Evolutionary conservation across 2,797 vertebrate genomes (phyloP).

Genomic region (Eidolon dupreanum): DNA sequence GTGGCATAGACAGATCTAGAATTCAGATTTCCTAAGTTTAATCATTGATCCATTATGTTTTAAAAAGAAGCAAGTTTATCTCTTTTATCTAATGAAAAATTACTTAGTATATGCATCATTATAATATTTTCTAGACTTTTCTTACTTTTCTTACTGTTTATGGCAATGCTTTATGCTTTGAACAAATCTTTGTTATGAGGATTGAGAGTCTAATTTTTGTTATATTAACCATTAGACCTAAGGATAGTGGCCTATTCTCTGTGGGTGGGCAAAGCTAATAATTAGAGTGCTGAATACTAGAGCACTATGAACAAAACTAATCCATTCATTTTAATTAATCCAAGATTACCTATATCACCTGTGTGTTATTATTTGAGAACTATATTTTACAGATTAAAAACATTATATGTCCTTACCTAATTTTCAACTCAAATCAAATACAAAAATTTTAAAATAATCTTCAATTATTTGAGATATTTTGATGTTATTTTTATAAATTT

Average conservation of each 20-base stretch:
- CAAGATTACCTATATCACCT: background rate
- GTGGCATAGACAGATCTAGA: background rate
- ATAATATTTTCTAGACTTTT: background rate
- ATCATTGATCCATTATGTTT: background rate
- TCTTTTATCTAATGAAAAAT: background rate
- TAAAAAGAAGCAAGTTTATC: background rate
- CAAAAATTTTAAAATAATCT: background rate
- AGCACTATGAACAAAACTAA: background rate
- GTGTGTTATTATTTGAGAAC: background rate
- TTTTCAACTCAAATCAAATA: background rate
- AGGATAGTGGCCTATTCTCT: background rate
- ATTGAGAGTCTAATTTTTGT: background rate
- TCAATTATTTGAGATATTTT: background rate
- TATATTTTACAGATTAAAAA: background rate
- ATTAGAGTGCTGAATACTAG: background rate
- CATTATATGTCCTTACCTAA: background rate
- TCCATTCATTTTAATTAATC: background rate
- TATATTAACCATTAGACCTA: background rate
- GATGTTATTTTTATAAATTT: background rate
- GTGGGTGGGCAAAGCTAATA: background rate
- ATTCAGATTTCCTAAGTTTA: background rate
- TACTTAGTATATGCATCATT: background rate
- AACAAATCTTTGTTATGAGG: background rate
- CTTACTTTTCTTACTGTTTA: background rate
- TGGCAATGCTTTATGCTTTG: background rate